Conservation (phyloP, 2,797 vertebrate species). For the Clamator glandarius region DNA sequence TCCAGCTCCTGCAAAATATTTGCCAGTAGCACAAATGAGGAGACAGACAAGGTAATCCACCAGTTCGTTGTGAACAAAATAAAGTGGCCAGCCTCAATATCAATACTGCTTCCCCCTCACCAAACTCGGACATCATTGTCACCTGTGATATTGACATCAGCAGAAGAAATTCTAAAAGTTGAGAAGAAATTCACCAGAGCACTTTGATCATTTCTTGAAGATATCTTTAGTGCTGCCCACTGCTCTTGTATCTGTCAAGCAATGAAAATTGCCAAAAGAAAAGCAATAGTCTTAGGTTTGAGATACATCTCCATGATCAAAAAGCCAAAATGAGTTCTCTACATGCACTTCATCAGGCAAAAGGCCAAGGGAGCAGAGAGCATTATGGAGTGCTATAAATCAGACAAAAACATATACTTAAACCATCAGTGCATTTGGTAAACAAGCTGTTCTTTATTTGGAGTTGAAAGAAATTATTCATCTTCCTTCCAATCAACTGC, state of each 20-base stretch:
- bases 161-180: background rate
- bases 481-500: fast-evolving
- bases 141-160: background rate
- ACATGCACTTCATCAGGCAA: background rate
- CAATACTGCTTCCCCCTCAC: background rate
- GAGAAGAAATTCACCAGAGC: background rate
- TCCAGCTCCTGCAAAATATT: background rate
- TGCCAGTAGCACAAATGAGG: background rate
- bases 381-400: background rate
- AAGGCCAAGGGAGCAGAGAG: background rate
- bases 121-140: background rate
- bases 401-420: background rate
- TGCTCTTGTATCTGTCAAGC: background rate
- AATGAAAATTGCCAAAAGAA: background rate
- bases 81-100: background rate
- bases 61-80: background rate
- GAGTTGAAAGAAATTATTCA: background rate
- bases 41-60: background rate
- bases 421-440: background rate
- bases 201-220: background rate
- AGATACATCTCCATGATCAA: background rate
- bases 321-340: background rate
- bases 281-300: background rate
- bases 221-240: background rate
- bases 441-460: background rate